Conservation (phyloP, 2,797 vertebrate species). For the Cirrhinus molitorella region DNA sequence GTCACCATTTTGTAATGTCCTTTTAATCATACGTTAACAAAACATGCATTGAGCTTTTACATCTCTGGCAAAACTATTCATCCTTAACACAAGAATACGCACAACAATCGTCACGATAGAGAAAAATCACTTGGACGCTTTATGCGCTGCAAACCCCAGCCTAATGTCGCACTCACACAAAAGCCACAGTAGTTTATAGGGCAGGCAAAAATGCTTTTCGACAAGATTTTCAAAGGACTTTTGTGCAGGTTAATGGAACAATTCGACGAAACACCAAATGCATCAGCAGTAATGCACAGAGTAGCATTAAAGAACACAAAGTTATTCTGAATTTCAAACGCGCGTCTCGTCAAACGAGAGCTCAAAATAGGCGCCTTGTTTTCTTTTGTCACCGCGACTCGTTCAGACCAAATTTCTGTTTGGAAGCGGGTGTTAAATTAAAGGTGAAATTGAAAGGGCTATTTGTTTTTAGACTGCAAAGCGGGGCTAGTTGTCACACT, state of each 20-base stretch:
- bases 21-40: conserved; percentile 1
- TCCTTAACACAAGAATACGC: conserved; percentile 4
- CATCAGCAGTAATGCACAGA: conserved; percentile 9
- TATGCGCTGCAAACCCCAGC: not conserved
- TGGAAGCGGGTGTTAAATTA: conserved; percentile 26
- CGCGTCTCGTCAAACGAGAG: not conserved
- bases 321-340: conserved; percentile 38
- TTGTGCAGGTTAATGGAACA: conserved; percentile 38
- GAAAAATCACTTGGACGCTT: conserved; percentile 18
- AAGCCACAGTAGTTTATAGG: conserved; percentile 17
- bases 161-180: not conserved
- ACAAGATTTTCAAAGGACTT: conserved; percentile 38
- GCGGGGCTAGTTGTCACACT: conserved; percentile 4
- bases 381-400: conserved; percentile 41
- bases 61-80: not conserved
- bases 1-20: not conserved
- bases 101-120: not conserved
- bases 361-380: not conserved
- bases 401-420: conserved; percentile 21
- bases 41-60: not conserved
- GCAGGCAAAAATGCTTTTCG: conserved; percentile 7
- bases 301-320: conserved; percentile 13
- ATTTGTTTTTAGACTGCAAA: conserved; percentile 1
- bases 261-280: conserved; percentile 14
- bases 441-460: conserved; percentile 41